Conservation (phyloP, 2,888 invertebrate species). For the Catotricha subobsoleta region DNA sequence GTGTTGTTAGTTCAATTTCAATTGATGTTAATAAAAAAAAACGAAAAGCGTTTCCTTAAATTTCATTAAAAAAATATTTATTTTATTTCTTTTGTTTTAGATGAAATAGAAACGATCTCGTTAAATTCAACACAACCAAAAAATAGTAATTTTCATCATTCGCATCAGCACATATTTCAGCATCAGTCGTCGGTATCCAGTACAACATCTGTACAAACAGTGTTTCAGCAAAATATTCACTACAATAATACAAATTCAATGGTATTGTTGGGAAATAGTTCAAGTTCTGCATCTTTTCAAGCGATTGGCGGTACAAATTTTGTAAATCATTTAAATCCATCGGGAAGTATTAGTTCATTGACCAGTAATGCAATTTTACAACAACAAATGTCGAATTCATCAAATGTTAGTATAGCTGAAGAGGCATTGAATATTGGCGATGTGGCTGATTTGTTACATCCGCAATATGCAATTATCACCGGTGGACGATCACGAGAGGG, state of each 20-base stretch:
- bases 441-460: slow-evolving; percentile 72
- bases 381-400: slow-evolving; percentile 18
- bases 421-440: slow-evolving; percentile 33
- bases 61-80: too few species aligned
- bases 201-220: slow-evolving; percentile 25
- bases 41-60: too few species aligned
- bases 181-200: slow-evolving; percentile 29
- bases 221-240: slow-evolving; percentile 21
- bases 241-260: slow-evolving; percentile 2
- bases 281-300: slow-evolving; percentile 3
- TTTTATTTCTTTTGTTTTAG: slow-evolving; percentile 16
- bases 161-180: slow-evolving; percentile 24
- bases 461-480: slow-evolving; percentile 77
- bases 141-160: slow-evolving; percentile 2
- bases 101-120: slow-evolving; percentile 21
- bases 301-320: neutral
- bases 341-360: slow-evolving; percentile 3
- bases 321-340: slow-evolving; percentile 3
- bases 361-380: neutral
- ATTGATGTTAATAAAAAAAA: too few species aligned
- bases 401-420: slow-evolving; percentile 17
- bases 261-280: slow-evolving; percentile 2
- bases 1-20: too few species aligned
- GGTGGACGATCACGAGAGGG: slow-evolving; percentile 85
- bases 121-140: slow-evolving; percentile 16